Evolutionary conservation across 2,797 vertebrate genomes (phyloP).

Genomic region (Champsocephalus gunnari): DNA sequence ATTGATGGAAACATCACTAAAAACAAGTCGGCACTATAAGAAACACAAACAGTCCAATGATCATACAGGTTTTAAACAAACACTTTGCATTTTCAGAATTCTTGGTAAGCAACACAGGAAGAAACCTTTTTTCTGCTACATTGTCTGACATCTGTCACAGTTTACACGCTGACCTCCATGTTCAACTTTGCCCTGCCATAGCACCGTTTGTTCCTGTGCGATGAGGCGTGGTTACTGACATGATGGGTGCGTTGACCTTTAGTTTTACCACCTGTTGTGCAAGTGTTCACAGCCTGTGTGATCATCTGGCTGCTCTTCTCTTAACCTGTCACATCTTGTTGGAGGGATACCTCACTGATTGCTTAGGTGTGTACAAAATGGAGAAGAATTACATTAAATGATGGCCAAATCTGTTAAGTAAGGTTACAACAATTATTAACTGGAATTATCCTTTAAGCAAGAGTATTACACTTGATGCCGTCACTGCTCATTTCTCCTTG

Average conservation of each 20-base stretch:
- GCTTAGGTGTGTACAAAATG: neutral
- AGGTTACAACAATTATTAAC: neutral
- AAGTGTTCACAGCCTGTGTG: conserved; percentile 9
- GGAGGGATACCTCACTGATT: neutral
- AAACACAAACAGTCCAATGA: neutral
- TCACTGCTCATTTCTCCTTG: conserved; percentile 24
- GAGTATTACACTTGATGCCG: conserved; percentile 21
- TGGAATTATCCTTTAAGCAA: neutral
- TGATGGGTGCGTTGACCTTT: neutral
- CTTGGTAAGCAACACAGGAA: neutral
- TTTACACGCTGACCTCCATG: neutral
- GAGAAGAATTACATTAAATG: neutral
- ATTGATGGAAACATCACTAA: neutral
- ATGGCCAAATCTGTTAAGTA: neutral
- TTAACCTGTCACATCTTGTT: neutral
- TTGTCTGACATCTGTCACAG: neutral
- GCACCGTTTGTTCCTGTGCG: conserved; percentile 11
- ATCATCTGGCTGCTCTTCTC: conserved; percentile 10
- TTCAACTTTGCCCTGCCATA: neutral
- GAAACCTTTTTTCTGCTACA: neutral
- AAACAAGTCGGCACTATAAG: neutral
- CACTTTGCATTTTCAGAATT: neutral
- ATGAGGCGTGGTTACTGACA: neutral
- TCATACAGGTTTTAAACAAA: conserved; percentile 5
- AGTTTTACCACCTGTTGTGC: conserved; percentile 14